Evolutionary conservation across 2,797 vertebrate species (phyloP), one percentile per base, ranked within the genome.

Genomic region (Parauchenoglanis ngamensis): DNA sequence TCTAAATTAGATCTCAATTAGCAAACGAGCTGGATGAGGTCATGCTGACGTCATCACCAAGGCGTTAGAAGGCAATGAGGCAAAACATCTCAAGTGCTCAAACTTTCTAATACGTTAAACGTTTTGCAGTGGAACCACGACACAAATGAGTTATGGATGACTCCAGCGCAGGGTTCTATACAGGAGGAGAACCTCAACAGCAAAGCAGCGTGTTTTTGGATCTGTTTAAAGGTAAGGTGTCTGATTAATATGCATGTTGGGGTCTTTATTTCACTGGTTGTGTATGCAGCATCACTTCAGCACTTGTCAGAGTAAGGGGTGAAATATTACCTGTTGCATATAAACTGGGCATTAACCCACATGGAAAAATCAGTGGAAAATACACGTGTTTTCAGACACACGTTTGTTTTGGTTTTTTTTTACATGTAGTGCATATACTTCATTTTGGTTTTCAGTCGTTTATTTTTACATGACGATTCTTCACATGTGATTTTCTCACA

Each of bases 171-270:
- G 84, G 46, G 28, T 35, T 68, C 8, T 52, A n/a, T 23, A 56
- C 52, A 31, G 28, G 31, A 21, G 40, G 35, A 59, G 84, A 85
- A 25, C 0, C 40, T 76, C 31, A 2, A 15, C 6, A 7, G 6
- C 70, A 19, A 31, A 52, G 56, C 56, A 82, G 67, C 44, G 2
- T 57, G n/a, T 82, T 86, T 82, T n/a, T 31, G 40, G n/a, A 61
- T 44, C 67, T 86, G 13, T 86, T 86, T 82, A 82, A 86, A 86
- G 85, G 85, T 86, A 52, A 81, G 44, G 25, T 25, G 25, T 35
- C 25, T 2, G 46, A 52, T n/a, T 44, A 13, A 59, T n/a, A 21
- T 35, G 19, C 10, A 17, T 5, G 2, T 79, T 79, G 19, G 59
- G 6, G 15, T 78, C 52, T 35, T 59, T 59, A 11, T 35, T 59